phyloP scores from a whole-genome alignment of 2,797 vertebrate species.

The Echeneis naucrates region DNA sequence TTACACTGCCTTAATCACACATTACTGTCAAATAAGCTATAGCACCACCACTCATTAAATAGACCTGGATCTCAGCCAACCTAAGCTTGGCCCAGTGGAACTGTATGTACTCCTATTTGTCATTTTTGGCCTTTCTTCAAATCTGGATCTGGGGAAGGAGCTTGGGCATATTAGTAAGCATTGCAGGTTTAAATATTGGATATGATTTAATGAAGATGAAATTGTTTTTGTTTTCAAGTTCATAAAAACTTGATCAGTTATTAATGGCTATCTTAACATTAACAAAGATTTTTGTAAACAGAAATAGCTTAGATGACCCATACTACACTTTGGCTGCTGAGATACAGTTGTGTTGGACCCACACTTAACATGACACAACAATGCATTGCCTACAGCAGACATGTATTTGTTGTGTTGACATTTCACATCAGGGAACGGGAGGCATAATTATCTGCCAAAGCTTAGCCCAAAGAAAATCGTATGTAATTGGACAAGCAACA shows the following conservation, averaged over 20 bases:
- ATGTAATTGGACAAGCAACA: conserved; percentile 19
- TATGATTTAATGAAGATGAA: conserved; percentile 20
- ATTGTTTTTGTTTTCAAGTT: conserved; percentile 9
- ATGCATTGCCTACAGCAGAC: conserved; percentile 26
- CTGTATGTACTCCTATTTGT: conserved; percentile 33
- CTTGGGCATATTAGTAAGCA: conserved; percentile 10
- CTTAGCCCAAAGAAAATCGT: conserved; percentile 12
- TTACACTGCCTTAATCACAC: conserved; percentile 70
- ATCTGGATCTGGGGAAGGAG: conserved; percentile 10
- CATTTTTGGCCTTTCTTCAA: conserved; percentile 10
- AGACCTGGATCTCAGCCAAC: conserved; percentile 50
- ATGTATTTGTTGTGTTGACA: conserved; percentile 35
- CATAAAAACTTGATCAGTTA: conserved; percentile 4
- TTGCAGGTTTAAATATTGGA: conserved; percentile 20
- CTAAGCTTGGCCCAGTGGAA: conserved; percentile 26
- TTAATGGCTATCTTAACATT: not conserved
- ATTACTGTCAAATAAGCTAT: conserved; percentile 60
- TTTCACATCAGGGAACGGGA: conserved; percentile 40
- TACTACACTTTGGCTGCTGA: conserved; percentile 1
- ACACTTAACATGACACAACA: conserved; percentile 17
- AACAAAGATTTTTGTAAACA: conserved; percentile 4
- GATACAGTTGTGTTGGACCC: not conserved
- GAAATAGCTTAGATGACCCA: not conserved
- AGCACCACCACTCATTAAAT: conserved; percentile 52
- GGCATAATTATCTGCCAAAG: conserved; percentile 50